Conservation (phyloP, 2,113 vertebrate genomes). For the Carassius carassius region DNA sequence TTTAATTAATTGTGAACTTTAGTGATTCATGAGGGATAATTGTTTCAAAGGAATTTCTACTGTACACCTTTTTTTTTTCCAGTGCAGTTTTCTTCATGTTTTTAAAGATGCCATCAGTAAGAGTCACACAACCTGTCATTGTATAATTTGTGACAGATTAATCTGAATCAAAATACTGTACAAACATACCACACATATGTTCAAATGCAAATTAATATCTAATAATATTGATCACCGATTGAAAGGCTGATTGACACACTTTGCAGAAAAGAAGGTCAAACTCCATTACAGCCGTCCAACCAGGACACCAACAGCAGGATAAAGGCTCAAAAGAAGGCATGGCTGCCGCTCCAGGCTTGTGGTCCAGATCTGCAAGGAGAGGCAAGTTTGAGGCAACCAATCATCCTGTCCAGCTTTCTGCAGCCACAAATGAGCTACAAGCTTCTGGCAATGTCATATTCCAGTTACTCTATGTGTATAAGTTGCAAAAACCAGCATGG, state of each 20-base stretch:
- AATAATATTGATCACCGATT: not conserved
- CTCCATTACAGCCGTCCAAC: slow-evolving; percentile 4
- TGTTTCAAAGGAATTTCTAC: not conserved
- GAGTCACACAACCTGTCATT: not conserved
- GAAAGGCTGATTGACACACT: slow-evolving; percentile 8
- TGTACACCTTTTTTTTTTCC: not conserved
- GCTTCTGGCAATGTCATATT: slow-evolving; percentile 24
- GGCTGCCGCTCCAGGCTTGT: slow-evolving; percentile 10
- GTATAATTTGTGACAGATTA: not conserved
- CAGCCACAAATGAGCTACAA: slow-evolving; percentile 16
- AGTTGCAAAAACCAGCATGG: not conserved
- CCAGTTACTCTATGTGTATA: slow-evolving; percentile 3
- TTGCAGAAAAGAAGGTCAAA: slow-evolving; percentile 1
- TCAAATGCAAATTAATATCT: not conserved
- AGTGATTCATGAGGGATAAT: not conserved
- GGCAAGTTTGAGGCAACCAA: slow-evolving; percentile 6
- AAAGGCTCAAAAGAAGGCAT: not conserved
- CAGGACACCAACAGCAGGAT: slow-evolving; percentile 1
- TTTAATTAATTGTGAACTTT: not conserved
- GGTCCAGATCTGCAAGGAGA: slow-evolving; percentile 13
- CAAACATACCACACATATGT: not conserved
- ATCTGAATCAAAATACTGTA: not conserved
- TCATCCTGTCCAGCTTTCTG: not conserved
- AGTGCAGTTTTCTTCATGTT: not conserved
- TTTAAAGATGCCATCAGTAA: not conserved